Evolutionary conservation across 2,888 invertebrate genomes (phyloP), one percentile per base, ranked within the genome.

Genomic region (Cybosia mesomella): DNA sequence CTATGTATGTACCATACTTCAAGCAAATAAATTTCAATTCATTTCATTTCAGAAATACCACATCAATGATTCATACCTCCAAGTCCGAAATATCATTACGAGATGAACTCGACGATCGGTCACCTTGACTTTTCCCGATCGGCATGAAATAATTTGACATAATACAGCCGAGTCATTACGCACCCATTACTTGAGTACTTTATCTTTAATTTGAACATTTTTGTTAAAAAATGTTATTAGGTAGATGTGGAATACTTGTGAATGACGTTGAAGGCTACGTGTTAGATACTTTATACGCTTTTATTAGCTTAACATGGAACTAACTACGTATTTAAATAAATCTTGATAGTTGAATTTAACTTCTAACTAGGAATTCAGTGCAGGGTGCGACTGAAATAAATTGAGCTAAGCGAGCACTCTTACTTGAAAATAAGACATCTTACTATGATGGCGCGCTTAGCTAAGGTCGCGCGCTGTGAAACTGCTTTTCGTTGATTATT

Each of bases 41-140:
- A n/a, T n/a, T n/a, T n/a, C n/a, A n/a, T n/a, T n/a, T n/a, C n/a
- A n/a, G n/a, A n/a, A n/a, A n/a, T n/a, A 21, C 58, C 65, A 36
- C n/a, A 59, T 66, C 65, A 43, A 57, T 13, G 0, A 13, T 28
- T 64, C 1, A 1, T 28, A 39, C 11, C 64, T 76, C 67, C 8
- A 10, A 24, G 70, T 73, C 32, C 55, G 53, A 64, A 74, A 80
- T 82, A 87, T 90, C 89, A 90, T 91, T 90, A 91, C 85, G 54
- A 39, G 62, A 81, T 75, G 79, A 77, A 80, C 81, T 79, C 84
- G 81, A 85, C 89, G 89, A 92, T 91, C 90, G 87, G 89, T 92
- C 91, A 91, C 94, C 94, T 94, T 94, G 94, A 94, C 93, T 93
- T 93, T 93, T 93, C 90, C 86, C 91, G 87, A 93, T 93, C 90